Evolutionary conservation across 2,797 vertebrate species (phyloP).

Genomic region (Parauchenoglanis punctatus): DNA sequence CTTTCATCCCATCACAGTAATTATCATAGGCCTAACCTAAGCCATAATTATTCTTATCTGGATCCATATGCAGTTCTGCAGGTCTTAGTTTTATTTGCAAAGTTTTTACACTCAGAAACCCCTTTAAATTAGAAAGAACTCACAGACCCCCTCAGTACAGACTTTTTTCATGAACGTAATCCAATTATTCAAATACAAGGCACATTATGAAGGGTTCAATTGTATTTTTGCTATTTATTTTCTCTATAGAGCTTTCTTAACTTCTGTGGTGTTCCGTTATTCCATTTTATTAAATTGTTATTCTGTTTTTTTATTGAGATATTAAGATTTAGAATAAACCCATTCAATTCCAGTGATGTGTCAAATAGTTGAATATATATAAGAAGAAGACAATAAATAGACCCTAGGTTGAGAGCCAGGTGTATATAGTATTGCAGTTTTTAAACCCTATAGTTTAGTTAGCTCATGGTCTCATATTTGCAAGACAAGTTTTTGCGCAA

Average conservation of each 20-base stretch:
- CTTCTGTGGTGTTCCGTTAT: neutral
- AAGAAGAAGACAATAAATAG: neutral
- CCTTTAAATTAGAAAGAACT: neutral
- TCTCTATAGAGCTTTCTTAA: neutral
- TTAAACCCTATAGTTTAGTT: neutral
- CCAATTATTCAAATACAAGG: neutral
- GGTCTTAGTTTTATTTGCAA: neutral
- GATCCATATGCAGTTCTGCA: neutral
- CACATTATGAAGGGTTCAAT: neutral
- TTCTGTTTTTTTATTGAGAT: neutral
- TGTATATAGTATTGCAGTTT: neutral
- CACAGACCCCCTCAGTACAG: neutral
- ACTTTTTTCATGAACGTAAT: neutral
- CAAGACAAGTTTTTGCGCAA: too few relatives aligned
- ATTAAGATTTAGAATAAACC: too few relatives aligned
- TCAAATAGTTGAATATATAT: neutral
- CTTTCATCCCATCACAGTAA: constrained; percentile 27
- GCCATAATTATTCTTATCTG: neutral
- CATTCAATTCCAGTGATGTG: too few relatives aligned
- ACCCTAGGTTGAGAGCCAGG: neutral
- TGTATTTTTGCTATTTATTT: neutral
- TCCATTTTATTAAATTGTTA: neutral
- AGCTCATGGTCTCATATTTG: neutral
- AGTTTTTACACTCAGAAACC: neutral
- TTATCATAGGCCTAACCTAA: neutral